Evolutionary conservation across 2,888 invertebrate genomes (phyloP), one percentile per base, ranked within the genome.

Genomic region (Spialia ferax): DNA sequence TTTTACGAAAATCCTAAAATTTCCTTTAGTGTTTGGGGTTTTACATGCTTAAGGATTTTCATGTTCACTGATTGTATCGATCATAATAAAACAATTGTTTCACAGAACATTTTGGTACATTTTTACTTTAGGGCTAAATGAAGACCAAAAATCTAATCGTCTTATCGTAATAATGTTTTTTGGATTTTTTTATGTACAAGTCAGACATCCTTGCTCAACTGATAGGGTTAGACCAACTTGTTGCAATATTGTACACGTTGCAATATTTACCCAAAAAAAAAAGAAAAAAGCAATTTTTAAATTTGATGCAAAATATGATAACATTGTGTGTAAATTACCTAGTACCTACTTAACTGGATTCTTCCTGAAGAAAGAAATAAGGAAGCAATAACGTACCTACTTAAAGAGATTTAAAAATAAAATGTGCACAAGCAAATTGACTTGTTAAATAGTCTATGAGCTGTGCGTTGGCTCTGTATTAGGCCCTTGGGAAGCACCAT

Each of bases 161-260:
- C 52, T 38, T 65, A 65, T 59, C 52, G 20, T 38, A 59, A 8
- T 22, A 20, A n/a, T 52, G 18, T n/a, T 59, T 59, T 20, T 52
- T 65, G 6, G 48, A 7, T 42, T 65, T 59, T 26, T 52, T 59
- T 1, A 59, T 29, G 29, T 29, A 59, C 6, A 65, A 29, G n/a
- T 65, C 29, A 18, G 2, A 18, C 11, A 65, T n/a, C 42, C 20
- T 50, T 2, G 10, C 18, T 38, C 35, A 65, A 1, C 3, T 22
- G 26, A 65, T 57, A 42, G 65, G 59, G 10, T 65, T 65, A 3
- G 8, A 15, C 10, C 38, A 18, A 18, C 65, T 29, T 22, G 57
- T 50, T 13, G 35, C 59, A 11, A 50, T 48, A 18, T 65, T 65
- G 6, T 50, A 65, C 5, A 38, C 32, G 3, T 59, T 59, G 38